Percentiles rank a stretch among this genome's conserved stretches.
phyloP scores from a whole-genome alignment of 2,888 invertebrate genomes.

The Dysmachus trigonus region DNA sequence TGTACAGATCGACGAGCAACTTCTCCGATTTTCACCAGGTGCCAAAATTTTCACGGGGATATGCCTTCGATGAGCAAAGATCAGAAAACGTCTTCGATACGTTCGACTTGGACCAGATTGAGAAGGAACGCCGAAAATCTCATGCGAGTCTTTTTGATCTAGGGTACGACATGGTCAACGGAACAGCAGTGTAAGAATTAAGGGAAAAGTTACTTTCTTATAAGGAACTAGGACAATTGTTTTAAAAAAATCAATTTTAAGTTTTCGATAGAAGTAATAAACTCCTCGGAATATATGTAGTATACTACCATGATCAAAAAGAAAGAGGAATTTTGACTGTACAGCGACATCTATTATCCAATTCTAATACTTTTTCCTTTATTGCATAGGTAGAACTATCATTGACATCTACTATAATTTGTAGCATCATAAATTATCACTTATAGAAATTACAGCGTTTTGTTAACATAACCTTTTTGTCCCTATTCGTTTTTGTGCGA shows the following conservation, averaged over 20 bases:
- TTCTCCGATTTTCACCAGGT: neutral
- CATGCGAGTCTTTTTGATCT: conserved; percentile 61
- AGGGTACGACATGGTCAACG: conserved; percentile 60
- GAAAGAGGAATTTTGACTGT: too few species aligned
- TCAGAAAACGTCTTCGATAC: conserved; percentile 53
- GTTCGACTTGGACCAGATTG: conserved; percentile 63
- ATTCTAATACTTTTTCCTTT: too few species aligned
- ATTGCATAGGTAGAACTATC: too few species aligned
- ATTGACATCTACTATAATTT: too few species aligned
- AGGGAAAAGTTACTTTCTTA: neutral
- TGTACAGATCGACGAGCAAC: neutral
- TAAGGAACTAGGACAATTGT: neutral
- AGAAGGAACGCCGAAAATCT: conserved; percentile 62
- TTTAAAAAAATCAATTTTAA: neutral
- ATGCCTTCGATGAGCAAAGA: conserved; percentile 57
- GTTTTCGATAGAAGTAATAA: too few species aligned
- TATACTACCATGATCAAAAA: too few species aligned
- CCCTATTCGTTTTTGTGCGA: too few species aligned
- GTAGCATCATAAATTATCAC: too few species aligned
- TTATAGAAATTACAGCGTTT: too few species aligned
- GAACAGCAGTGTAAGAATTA: conserved; percentile 59
- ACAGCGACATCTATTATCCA: too few species aligned
- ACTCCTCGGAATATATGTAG: too few species aligned
- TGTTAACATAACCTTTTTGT: too few species aligned
- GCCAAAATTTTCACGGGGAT: conserved; percentile 55